A percentile compares a stretch with the other conserved stretches of the same genome.
These are phyloP conservation scores for Macrostomum cliftonense DNA, from an alignment of 2,888 invertebrate genomes.

Conservation along the genomic window DNA sequence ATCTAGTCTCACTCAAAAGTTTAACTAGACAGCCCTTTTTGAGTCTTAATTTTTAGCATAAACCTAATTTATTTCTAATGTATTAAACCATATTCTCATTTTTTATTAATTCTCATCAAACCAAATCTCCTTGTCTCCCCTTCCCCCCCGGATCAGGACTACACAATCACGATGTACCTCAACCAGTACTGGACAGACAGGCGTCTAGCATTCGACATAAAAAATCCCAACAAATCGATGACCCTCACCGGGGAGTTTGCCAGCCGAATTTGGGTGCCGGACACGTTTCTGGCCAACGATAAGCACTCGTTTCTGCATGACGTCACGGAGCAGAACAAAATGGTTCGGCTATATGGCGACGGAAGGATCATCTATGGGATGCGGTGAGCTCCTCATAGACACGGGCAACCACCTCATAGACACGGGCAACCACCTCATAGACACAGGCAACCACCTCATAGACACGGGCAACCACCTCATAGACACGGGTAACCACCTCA, in stretches of 20 bases:
- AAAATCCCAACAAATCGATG: slow-evolving; percentile 61
- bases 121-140: too few relatives aligned
- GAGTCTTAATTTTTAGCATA: too few relatives aligned
- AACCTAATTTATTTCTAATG: too few relatives aligned
- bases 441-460: too few relatives aligned
- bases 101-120: too few relatives aligned
- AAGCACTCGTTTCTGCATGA: slow-evolving; percentile 93
- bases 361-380: slow-evolving; percentile 91
- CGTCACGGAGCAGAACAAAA: slow-evolving; percentile 90
- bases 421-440: too few relatives aligned
- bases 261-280: slow-evolving; percentile 96
- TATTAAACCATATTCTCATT: too few relatives aligned
- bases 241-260: slow-evolving; percentile 90
- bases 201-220: slow-evolving; percentile 57
- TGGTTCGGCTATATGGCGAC: slow-evolving; percentile 76
- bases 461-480: too few relatives aligned
- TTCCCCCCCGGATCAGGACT: slow-evolving; percentile 55
- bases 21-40: too few relatives aligned
- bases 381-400: slow-evolving; percentile 50
- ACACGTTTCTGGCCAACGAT: slow-evolving; percentile 95
- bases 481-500: too few relatives aligned
- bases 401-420: too few relatives aligned
- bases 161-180: slow-evolving; percentile 90
- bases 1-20: too few relatives aligned
- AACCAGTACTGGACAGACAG: slow-evolving; percentile 99